These are phyloP conservation scores for Melitaea athalia DNA, from an alignment of 2,888 invertebrate species.

Conservation along the genomic window DNA sequence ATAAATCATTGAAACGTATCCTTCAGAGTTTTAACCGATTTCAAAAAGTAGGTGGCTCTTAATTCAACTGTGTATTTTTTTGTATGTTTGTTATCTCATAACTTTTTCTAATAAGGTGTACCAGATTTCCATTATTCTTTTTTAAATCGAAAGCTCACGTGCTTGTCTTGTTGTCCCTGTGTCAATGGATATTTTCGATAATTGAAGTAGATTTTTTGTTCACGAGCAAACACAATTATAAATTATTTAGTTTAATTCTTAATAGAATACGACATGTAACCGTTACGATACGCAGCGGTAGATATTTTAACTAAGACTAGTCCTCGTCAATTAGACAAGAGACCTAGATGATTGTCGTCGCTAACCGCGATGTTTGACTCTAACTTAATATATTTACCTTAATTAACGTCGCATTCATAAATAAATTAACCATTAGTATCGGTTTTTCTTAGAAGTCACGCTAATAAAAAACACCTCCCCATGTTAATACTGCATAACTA, in stretches of 20 bases:
- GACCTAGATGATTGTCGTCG: constrained; percentile 31
- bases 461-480: constrained; percentile 4
- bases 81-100: background rate
- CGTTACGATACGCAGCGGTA: constrained; percentile 30
- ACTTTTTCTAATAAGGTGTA: too few species aligned
- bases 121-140: too few species aligned
- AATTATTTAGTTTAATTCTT: constrained; percentile 10
- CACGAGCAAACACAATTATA: too few species aligned
- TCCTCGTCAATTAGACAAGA: constrained; percentile 29
- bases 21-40: too few species aligned
- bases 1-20: too few species aligned
- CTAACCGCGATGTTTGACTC: constrained; percentile 24
- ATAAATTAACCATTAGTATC: background rate
- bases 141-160: too few species aligned
- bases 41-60: too few species aligned
- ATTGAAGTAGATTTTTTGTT: too few species aligned
- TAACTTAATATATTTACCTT: constrained; percentile 11
- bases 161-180: too few species aligned
- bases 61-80: background rate
- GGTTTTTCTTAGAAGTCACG: constrained; percentile 5
- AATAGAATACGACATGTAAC: constrained; percentile 14
- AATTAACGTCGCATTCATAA: constrained; percentile 14
- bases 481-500: background rate
- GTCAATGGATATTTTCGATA: too few species aligned
- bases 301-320: constrained; percentile 30